Percentiles rank a stretch among this genome's conserved stretches.
Evolutionary conservation across 2,113 vertebrate genomes (phyloP).

Genomic region (Macaca fascicularis): DNA sequence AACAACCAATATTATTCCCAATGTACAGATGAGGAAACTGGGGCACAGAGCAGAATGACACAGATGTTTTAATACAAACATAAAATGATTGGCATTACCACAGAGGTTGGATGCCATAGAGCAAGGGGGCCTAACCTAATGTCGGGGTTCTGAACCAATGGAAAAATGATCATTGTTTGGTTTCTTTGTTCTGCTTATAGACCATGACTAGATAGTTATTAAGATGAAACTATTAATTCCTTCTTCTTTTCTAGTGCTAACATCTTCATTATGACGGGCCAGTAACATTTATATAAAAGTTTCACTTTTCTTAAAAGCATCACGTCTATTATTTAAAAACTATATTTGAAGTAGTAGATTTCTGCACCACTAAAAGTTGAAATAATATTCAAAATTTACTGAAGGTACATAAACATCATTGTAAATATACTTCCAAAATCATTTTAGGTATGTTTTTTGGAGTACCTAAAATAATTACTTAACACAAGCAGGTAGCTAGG

Average conservation of each 20-base stretch:
- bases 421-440: slow-evolving; percentile 65
- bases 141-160: background rate
- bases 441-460: slow-evolving; percentile 68
- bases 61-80: background rate
- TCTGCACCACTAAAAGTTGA: slow-evolving; percentile 49
- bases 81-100: background rate
- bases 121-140: background rate
- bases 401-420: slow-evolving; percentile 69
- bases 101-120: background rate
- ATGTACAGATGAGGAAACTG: background rate
- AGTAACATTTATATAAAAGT: background rate
- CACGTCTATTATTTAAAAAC: background rate
- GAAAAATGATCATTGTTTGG: background rate
- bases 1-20: background rate
- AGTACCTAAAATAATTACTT: slow-evolving; percentile 55
- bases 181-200: background rate
- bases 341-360: slow-evolving; percentile 42
- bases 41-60: background rate
- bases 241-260: background rate
- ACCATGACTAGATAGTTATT: background rate
- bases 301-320: background rate
- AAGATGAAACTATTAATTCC: background rate
- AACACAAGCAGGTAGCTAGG: slow-evolving; percentile 30
- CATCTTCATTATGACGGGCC: background rate
- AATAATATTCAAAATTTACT: slow-evolving; percentile 72